Base-by-base conservation (phyloP, 2,888 invertebrate species). In the Coleophora deauratella region DNA sequence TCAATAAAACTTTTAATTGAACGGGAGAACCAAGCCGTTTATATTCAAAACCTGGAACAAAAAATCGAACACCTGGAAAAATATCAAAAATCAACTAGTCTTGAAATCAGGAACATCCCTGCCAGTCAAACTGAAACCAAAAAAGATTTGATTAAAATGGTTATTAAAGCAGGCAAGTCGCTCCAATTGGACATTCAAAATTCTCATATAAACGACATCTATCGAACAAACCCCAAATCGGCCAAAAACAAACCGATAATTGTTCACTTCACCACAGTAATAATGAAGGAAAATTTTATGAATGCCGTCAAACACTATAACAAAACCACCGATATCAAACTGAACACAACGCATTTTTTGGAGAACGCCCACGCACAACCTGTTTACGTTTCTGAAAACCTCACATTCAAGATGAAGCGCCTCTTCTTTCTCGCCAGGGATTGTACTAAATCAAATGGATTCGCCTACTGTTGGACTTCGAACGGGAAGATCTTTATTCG, bases 71-170 rank as follows among this genome's bases (percentile, higher is more conserved):
- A 40, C 9, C 14, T 40, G 7, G 40, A 40, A 11, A 33, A 35
- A 11, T 15, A 35, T 3, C n/a, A 12, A 9, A 35, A 35, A 1
- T 14, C 41, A 9, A 14, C 41, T 8, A 41, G 36, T 14, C 13
- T 37, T 3, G 41, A 41, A 33, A 37, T 41, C 14, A 27, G 41
- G 9, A 41, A 37, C 30, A 27, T 41, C 2, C 41, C 41, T 7
- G 2, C 3, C 27, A 33, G 33, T 14, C 12, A 9, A 12, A 7
- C 9, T 2, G 41, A 41, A 13, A 28, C 33, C 8, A 41, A 37
- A 15, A 13, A 9, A 2, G 28, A 27, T 11, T 12, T 37, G 10
- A 28, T 9, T 7, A 11, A 27, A 2, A 12, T 28, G n/a, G 28
- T 28, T 2, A n/a, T 27, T 2, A 37, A 37, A 6, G 8, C 27